A percentile compares a stretch with the other conserved stretches of the same genome.
Evolutionary conservation across 2,888 invertebrate genomes (phyloP).

Genomic region (Spatulosminthurus flaviceps): DNA sequence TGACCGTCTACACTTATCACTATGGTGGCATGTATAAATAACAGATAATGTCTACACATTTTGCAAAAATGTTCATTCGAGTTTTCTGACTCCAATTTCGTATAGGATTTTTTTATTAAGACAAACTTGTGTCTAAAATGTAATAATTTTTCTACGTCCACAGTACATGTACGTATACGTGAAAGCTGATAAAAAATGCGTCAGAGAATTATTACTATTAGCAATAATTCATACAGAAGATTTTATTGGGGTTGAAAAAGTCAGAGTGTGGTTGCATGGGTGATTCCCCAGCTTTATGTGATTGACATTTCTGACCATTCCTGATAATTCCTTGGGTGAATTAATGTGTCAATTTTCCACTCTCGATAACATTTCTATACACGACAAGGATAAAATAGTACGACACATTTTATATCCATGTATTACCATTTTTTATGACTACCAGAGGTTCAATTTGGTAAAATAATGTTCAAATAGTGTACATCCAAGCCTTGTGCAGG

Average conservation of each 20-base stretch:
- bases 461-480: too few relatives aligned
- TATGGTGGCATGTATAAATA: neutral
- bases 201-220: neutral
- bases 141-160: too few relatives aligned
- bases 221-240: neutral
- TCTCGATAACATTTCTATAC: neutral
- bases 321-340: neutral
- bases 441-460: too few relatives aligned
- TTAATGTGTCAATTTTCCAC: slow-evolving; percentile 1
- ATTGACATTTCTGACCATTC: neutral
- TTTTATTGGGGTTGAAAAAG: neutral
- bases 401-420: too few relatives aligned
- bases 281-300: neutral
- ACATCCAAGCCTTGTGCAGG: too few relatives aligned
- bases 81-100: neutral
- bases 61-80: neutral
- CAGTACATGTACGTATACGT: too few relatives aligned
- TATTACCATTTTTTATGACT: neutral
- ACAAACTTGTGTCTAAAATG: neutral
- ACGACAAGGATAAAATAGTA: too few relatives aligned
- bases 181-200: too few relatives aligned
- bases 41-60: too few relatives aligned
- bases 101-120: neutral
- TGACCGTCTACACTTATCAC: neutral
- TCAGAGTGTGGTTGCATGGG: neutral